Conservation (phyloP, 2,888 invertebrate genomes). For the Pseudoips prasinana region DNA sequence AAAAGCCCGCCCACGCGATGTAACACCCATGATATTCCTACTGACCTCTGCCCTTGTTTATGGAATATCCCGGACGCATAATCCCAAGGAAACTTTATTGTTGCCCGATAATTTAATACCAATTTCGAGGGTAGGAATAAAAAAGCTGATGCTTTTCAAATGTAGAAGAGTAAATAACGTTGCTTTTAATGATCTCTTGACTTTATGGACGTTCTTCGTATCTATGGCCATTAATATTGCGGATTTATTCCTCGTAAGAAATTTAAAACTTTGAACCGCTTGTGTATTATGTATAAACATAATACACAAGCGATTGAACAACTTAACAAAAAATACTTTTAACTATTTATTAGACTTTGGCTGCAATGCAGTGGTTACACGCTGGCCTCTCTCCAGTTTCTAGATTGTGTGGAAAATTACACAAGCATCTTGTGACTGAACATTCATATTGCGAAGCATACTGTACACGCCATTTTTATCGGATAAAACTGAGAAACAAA, state of each 20-base stretch:
- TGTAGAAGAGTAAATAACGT: constrained; percentile 28
- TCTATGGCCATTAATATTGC: no score
- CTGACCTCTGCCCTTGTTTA: constrained; percentile 71
- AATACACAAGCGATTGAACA: no score
- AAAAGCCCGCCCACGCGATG: constrained; percentile 75
- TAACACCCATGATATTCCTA: constrained; percentile 62
- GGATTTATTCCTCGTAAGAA: no score
- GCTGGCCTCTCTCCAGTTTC: constrained; percentile 70
- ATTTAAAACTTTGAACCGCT: constrained; percentile 11
- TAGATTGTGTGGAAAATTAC: constrained; percentile 70
- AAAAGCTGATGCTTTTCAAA: constrained; percentile 25
- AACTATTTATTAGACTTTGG: constrained; percentile 20
- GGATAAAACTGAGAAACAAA: constrained; percentile 5
- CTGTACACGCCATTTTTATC: constrained; percentile 15
- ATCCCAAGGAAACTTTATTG: constrained; percentile 40
- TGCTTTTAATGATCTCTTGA: constrained; percentile 24
- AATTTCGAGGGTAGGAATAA: constrained; percentile 22
- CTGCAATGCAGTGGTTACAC: constrained; percentile 63
- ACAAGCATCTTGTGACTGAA: constrained; percentile 54
- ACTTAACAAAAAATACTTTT: constrained; percentile 30
- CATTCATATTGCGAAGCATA: constrained; percentile 17
- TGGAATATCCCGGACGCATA: constrained; percentile 44
- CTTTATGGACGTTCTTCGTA: constrained; percentile 15
- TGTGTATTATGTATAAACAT: no score
- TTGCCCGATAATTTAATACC: constrained; percentile 40